Percentiles rank a stretch among this genome's conserved stretches.
These are phyloP conservation scores for Chloebia gouldiae DNA, from an alignment of 2,113 vertebrate species.

Conservation along the genomic window DNA sequence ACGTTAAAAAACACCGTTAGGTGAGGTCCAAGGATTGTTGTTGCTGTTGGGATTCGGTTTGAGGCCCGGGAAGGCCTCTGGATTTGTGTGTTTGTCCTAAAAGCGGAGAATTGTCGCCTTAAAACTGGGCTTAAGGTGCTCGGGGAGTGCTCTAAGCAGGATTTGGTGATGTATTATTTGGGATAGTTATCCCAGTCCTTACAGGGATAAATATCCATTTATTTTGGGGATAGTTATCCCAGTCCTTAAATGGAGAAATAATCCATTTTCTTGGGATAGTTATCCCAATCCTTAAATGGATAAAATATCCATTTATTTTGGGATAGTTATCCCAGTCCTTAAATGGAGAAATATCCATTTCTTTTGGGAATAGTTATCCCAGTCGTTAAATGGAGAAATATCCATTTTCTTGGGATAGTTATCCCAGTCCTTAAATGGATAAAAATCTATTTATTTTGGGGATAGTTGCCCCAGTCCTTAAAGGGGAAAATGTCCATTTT, in stretches of 20 bases:
- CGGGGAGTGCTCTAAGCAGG: background rate
- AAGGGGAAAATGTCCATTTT: fast-evolving
- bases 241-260: background rate
- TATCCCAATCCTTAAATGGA: fast-evolving
- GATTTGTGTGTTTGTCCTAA: background rate
- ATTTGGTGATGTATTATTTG: background rate
- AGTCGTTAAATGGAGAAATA: background rate
- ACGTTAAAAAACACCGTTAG: fast-evolving
- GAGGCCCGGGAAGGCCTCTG: background rate
- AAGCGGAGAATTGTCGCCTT: fast-evolving
- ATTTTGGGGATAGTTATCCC: background rate
- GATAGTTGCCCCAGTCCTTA: background rate
- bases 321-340: background rate
- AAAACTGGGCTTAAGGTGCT: fast-evolving
- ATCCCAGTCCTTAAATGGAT: background rate
- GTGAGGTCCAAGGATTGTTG: background rate
- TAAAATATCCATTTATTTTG: background rate
- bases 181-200: background rate
- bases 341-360: fast-evolving
- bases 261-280: fast-evolving
- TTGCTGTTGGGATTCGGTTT: background rate
- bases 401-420: background rate
- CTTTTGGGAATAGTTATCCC: background rate
- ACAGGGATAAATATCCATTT: background rate
- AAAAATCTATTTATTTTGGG: background rate